Conservation (phyloP, 2,888 invertebrate genomes). For the Operophtera brumata region DNA sequence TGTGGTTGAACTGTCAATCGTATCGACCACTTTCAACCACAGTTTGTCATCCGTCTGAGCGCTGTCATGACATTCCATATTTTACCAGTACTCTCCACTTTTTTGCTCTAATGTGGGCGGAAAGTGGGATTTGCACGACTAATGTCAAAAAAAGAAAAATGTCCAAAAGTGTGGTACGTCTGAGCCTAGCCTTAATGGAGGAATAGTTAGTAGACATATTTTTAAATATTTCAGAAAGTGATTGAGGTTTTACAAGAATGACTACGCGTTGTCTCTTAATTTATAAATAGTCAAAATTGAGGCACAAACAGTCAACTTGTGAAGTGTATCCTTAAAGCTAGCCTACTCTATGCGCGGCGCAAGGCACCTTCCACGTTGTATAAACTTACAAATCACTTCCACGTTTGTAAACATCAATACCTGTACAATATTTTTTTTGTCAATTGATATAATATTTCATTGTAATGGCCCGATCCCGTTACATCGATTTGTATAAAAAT, state of each 20-base stretch:
- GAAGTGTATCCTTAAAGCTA: slow-evolving; percentile 20
- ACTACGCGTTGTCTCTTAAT: slow-evolving; percentile 5
- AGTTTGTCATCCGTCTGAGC: too few relatives aligned
- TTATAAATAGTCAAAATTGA: slow-evolving; percentile 24
- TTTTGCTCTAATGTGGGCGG: too few relatives aligned
- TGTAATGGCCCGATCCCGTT: slow-evolving; percentile 19
- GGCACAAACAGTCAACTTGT: slow-evolving; percentile 33
- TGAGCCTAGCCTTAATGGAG: too few relatives aligned
- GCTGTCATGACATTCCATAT: too few relatives aligned
- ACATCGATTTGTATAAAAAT: slow-evolving; percentile 23
- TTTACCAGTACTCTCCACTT: too few relatives aligned
- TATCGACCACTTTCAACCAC: too few relatives aligned
- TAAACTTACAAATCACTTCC: slow-evolving; percentile 10
- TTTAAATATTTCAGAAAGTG: slow-evolving; percentile 8
- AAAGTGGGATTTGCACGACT: too few relatives aligned
- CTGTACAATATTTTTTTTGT: slow-evolving; percentile 31
- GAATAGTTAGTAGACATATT: neutral
- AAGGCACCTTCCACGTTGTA: slow-evolving; percentile 6
- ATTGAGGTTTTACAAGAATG: neutral
- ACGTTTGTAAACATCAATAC: slow-evolving; percentile 29
- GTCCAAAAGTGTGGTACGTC: too few relatives aligned
- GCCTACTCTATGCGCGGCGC: neutral
- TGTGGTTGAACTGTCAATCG: too few relatives aligned
- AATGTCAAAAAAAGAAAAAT: too few relatives aligned
- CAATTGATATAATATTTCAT: slow-evolving; percentile 38